These are phyloP conservation scores for Tricholaema leucomelas DNA, from an alignment of 2,113 vertebrate genomes.

Conservation along the genomic window DNA sequence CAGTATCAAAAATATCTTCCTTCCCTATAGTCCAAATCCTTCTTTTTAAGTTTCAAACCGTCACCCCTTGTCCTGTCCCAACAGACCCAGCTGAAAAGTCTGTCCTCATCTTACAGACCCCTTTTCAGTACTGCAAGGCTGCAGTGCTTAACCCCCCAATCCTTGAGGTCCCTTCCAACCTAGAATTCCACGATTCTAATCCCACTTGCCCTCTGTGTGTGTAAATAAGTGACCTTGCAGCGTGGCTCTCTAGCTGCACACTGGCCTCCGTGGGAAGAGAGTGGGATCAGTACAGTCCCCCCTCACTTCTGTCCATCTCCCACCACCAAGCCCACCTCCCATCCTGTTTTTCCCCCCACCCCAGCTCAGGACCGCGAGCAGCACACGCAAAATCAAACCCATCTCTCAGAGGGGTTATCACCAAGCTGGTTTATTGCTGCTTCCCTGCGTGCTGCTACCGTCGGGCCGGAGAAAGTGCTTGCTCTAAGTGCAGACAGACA, in stretches of 20 bases:
- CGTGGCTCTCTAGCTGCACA: fast-evolving
- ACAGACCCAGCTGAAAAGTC: too few species aligned
- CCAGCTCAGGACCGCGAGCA: background rate
- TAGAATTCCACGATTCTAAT: background rate
- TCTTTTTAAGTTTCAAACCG: too few species aligned
- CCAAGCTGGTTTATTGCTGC: conserved; percentile 69
- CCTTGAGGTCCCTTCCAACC: background rate
- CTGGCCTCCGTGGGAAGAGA: background rate
- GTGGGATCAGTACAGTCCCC: fast-evolving
- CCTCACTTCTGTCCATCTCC: background rate
- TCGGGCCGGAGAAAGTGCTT: conserved; percentile 37
- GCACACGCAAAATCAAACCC: conserved; percentile 24
- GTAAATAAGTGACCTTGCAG: background rate
- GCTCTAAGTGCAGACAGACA: conserved; percentile 24
- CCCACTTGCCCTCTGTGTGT: fast-evolving
- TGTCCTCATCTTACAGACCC: too few species aligned
- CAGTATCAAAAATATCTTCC: too few species aligned
- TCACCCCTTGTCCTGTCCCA: too few species aligned
- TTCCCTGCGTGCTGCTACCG: conserved; percentile 20
- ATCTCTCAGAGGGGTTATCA: background rate
- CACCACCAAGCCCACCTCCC: background rate
- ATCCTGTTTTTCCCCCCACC: background rate
- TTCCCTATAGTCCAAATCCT: too few species aligned
- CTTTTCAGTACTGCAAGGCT: too few species aligned
- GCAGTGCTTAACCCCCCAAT: too few species aligned